phyloP scores from a whole-genome alignment of 2,888 invertebrate species.

The Caenorhabditis sp. region DNA sequence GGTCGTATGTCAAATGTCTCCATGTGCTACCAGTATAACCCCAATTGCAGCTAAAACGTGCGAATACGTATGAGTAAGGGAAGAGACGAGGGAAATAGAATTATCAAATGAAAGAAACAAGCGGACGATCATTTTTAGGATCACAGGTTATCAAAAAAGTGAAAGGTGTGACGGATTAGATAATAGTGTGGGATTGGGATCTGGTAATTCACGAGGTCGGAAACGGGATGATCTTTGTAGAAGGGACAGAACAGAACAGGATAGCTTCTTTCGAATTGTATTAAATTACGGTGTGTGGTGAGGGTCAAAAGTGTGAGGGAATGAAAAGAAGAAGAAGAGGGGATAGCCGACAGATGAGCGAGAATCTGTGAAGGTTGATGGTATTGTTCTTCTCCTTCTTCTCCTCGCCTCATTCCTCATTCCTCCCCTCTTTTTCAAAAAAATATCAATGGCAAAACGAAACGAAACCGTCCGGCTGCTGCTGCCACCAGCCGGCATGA shows the following conservation, averaged over 20 bases:
- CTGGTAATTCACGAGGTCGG: too few species aligned
- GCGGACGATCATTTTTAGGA: too few species aligned
- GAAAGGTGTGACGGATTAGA: too few species aligned
- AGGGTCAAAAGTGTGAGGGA: conserved; percentile 25
- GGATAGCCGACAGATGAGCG: conserved; percentile 18
- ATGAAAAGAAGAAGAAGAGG: conserved; percentile 14
- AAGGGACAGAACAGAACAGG: too few species aligned
- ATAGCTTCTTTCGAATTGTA: too few species aligned
- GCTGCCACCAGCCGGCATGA: conserved; percentile 28
- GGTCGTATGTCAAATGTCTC: conserved; percentile 55
- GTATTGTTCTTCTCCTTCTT: conserved; percentile 33
- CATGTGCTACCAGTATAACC: conserved; percentile 32
- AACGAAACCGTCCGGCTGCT: not conserved
- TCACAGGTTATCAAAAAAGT: too few species aligned
- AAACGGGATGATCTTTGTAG: too few species aligned
- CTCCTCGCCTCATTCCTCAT: conserved; percentile 27
- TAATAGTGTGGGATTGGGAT: too few species aligned
- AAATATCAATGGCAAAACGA: conserved; percentile 17
- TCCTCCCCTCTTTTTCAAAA: conserved; percentile 14
- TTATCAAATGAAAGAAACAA: too few species aligned
- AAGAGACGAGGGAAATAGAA: not conserved
- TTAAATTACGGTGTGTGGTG: conserved; percentile 4
- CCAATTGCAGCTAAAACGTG: conserved; percentile 16
- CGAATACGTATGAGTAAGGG: not conserved
- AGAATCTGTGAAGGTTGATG: conserved; percentile 38